A percentile compares a stretch with the other conserved stretches of the same genome.
Evolutionary conservation across 2,888 invertebrate species (phyloP).

Genomic region (Tenthredo amoena): DNA sequence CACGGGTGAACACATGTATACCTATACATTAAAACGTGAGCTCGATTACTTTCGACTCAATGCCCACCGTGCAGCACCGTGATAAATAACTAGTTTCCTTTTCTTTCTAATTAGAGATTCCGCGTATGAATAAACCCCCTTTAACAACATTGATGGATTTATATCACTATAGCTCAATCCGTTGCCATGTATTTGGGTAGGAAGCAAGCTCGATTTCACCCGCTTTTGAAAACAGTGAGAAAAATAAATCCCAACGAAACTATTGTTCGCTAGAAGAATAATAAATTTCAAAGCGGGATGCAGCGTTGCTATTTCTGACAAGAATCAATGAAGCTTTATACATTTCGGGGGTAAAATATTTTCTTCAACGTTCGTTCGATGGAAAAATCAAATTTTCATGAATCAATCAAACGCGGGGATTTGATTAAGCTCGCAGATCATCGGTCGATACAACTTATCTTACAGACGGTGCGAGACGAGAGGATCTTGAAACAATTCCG

Average conservation of each 20-base stretch:
- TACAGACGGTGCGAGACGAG: slow-evolving; percentile 23
- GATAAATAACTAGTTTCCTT: slow-evolving; percentile 26
- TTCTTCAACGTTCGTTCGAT: background rate
- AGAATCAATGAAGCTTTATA: background rate
- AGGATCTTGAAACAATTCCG: slow-evolving; percentile 29
- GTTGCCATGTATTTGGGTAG: background rate
- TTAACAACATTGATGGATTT: background rate
- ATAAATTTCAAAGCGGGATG: background rate
- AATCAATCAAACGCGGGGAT: background rate
- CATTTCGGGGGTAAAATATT: background rate
- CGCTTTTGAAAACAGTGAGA: background rate
- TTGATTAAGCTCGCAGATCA: background rate
- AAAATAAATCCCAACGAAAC: slow-evolving; percentile 1
- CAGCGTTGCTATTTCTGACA: background rate
- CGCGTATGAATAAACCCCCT: background rate
- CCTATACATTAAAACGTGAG: background rate
- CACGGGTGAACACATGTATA: background rate
- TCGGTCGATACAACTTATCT: background rate
- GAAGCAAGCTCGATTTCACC: background rate
- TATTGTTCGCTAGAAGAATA: slow-evolving; percentile 20
- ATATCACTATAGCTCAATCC: background rate
- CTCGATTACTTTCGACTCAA: slow-evolving; percentile 32
- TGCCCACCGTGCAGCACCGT: background rate
- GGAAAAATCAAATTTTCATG: background rate
- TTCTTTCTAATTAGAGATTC: slow-evolving; percentile 31